Evolutionary conservation across 2,113 vertebrate genomes (phyloP).

Genomic region (Lepisosteus osseus): DNA sequence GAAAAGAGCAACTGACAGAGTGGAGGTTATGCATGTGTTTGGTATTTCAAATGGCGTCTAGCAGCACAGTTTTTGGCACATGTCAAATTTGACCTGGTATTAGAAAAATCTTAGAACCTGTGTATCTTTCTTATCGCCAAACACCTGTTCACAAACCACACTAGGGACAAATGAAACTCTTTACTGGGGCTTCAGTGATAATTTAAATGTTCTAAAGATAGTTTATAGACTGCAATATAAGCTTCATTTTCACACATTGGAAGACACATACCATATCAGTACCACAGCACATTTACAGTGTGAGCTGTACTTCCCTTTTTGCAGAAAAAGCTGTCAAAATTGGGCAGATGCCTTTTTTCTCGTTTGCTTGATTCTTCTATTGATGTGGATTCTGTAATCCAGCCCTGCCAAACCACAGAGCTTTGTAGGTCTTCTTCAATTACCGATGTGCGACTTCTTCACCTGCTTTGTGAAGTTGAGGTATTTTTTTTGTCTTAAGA

Average conservation of each 20-base stretch:
- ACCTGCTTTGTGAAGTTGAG: neutral
- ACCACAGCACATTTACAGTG: constrained; percentile 41
- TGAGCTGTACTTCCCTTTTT: constrained; percentile 45
- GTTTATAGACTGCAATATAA: constrained; percentile 13
- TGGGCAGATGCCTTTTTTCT: neutral
- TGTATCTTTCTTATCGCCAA: constrained; percentile 22
- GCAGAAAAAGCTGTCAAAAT: constrained; percentile 30
- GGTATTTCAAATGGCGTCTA: neutral
- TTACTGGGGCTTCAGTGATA: constrained; percentile 9
- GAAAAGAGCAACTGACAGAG: constrained; percentile 45
- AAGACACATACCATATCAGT: constrained; percentile 32
- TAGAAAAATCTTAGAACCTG: neutral
- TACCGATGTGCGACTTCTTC: neutral
- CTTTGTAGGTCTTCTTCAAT: neutral
- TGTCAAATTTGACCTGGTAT: neutral
- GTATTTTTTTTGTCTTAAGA: too few relatives aligned
- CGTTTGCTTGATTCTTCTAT: neutral
- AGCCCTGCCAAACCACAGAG: neutral
- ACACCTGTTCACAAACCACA: constrained; percentile 36
- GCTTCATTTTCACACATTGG: constrained; percentile 36
- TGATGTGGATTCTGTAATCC: constrained; percentile 1
- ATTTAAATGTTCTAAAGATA: constrained; percentile 22
- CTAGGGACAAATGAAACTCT: constrained; percentile 27
- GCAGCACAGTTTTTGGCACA: neutral
- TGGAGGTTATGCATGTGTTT: constrained; percentile 15